Percentiles rank a stretch among this genome's conserved stretches.
Conservation (phyloP, 1,140 invertebrate species). For the Scaptomyza pallida region DNA sequence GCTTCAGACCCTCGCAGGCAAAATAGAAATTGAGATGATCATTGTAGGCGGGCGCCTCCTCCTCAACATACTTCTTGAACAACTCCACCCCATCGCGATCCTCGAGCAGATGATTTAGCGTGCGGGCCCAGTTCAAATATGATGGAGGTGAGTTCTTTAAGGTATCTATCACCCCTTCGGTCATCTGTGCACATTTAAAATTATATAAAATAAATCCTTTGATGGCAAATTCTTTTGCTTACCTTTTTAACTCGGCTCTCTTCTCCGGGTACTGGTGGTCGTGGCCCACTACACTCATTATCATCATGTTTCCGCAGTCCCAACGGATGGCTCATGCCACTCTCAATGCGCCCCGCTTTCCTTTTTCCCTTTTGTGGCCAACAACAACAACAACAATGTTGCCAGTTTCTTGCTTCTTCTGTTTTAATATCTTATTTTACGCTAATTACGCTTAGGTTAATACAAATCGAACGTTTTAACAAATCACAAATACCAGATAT, state of each 20-base stretch:
- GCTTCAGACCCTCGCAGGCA: conserved; percentile 94
- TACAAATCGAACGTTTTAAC: conserved; percentile 63
- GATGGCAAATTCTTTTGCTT: neutral
- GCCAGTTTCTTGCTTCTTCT: neutral
- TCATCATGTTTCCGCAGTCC: conserved; percentile 83
- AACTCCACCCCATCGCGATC: conserved; percentile 94
- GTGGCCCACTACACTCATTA: conserved; percentile 84
- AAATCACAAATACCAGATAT: conserved; percentile 81
- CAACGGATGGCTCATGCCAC: conserved; percentile 83
- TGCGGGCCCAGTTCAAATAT: conserved; percentile 94
- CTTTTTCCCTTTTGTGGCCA: conserved; percentile 23
- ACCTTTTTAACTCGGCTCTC: conserved; percentile 84
- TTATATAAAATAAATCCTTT: neutral
- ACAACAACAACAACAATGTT: conserved; percentile 20
- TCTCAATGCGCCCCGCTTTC: conserved; percentile 54
- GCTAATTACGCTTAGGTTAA: conserved; percentile 59
- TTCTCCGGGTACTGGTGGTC: conserved; percentile 84
- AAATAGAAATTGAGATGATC: conserved; percentile 95
- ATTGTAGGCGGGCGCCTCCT: conserved; percentile 91
- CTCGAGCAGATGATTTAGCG: conserved; percentile 90
- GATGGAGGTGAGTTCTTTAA: conserved; percentile 88
- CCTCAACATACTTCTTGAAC: conserved; percentile 92
- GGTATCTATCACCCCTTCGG: conserved; percentile 84
- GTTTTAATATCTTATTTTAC: conserved; percentile 53
- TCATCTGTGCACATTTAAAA: conserved; percentile 68